Base-by-base conservation (phyloP, 2,888 invertebrate species). In the Apodemia zela region DNA sequence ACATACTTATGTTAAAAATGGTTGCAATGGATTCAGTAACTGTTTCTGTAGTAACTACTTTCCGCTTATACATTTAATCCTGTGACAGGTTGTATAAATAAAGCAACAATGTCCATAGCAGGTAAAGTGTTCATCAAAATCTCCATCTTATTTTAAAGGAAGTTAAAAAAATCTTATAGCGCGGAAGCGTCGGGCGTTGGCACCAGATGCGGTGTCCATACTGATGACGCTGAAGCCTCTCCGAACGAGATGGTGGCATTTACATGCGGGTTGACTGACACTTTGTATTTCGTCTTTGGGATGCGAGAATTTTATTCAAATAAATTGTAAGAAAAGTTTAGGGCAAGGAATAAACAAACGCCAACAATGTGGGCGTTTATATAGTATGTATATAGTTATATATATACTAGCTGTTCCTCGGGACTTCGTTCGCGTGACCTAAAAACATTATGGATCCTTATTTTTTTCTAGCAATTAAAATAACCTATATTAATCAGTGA, bases 111-210 rank as follows among this genome's bases (percentile, higher is more conserved):
- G 13, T 38, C 6, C 38, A n/a, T 17, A 45, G 7, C 7, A 45
- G 17, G 45, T 45, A 15, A 45, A 45, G 6, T 15, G 11, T 45
- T 45, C n/a, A 38, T 57, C n/a, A 45, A 62, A 33, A 38, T 33
- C 21, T 61, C 62, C 57, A 42, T 57, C 45, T 57, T 59, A 47
- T 62, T 45, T 59, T 7, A 59, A 63, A 63, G 63, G 63, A 63
- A 63, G 63, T 61, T 60, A 63, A 61, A 60, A 63, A 67, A 67
- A 81, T 72, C 69, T 67, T 67, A 68, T 72, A 71, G 79, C 78
- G 68, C 85, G 89, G 88, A 88, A 89, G 85, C 79, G 67, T 21
- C 79, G 89, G 86, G 63, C 87, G 72, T 84, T 87, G 87, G 74
- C 83, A 75, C 74, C 73, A 60, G 66, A 72, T 78, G 84, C 75